Base-by-base conservation (phyloP, 2,797 vertebrate genomes). In the Columba guinea region DNA sequence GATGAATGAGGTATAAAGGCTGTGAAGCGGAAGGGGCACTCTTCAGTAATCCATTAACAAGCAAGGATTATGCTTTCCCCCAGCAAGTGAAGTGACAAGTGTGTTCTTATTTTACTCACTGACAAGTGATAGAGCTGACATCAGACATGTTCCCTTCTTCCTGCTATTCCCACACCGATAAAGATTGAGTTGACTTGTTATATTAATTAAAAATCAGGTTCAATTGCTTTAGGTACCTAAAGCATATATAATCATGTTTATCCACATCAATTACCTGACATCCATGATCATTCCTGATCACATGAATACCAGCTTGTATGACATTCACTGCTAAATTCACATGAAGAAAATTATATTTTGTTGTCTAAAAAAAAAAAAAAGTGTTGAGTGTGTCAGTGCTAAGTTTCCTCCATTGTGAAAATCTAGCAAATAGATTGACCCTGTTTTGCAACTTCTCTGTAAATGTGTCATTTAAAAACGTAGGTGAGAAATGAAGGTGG, bases 51-150 rank as follows among this genome's bases (percentile, higher is more conserved):
- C 46, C 62, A 84, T 82, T 94, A 95, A 87, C 63, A 71, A 82
- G 39, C 35, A 94, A 52, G 49, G 93, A 90, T 90, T 89, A 82
- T 73, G 46, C 37, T 70, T 84, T 95, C 78, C 63, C 44, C 59
- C 65, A 92, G 68, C 56, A 96, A 96, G 55, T 46, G 81, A 82
- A 94, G 84, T 80, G 71, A 92, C 63, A 89, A 94, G 44, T 64
- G 13, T 52, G 28, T 46, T 64, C 68, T 96, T 94, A 90, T 69
- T 92, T 93, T 65, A 95, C 73, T 79, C 14, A 8, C 30, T 90
- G 81, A 80, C 39, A 95, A 87, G 53, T 90, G 64, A 69, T 35
- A 95, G 75, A 69, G 68, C 62, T 81, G 94, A 63, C 84, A 91
- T 77, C 0, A 13, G 81, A 62, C 63, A 53, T 63, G 53, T 84